Evolutionary conservation across 2,888 invertebrate species (phyloP), one percentile per base, ranked within the genome.

Genomic region (Zygaena filipendulae): DNA sequence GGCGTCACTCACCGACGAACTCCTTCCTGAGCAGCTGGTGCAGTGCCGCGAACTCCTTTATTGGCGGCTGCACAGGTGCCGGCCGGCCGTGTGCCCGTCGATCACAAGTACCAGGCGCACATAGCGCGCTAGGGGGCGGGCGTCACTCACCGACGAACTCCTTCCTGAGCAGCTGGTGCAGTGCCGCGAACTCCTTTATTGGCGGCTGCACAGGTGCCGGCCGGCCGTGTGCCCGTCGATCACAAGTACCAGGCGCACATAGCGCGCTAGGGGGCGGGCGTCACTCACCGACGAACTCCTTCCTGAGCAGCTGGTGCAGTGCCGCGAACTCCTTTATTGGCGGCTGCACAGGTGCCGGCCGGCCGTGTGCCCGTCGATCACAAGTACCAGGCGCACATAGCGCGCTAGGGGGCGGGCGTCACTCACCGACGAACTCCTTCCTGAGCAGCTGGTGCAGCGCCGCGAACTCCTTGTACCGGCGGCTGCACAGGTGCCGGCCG

Each of bases 211-310:
- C 29, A 99, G 81, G 62, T 98, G 98, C 18, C 98, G 81, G 0
- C 98, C 98, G 4, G 99, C 98, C 97, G 99, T 98, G 70, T 99
- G 97, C 39, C 99, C 97, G 62, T 98, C 98, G 77, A 94, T 99
- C 6, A 87, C 95, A 45, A 97, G 77, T 88, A 97, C 45, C 92
- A 88, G 50, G 97, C 92, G 27, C 93, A 92, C 43, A 88, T 92
- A 56, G 87, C 87, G 43, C 91, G 82, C 59, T 94, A n/a, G n/a
- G n/a, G n/a, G n/a, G n/a, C n/a, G n/a, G n/a, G n/a, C n/a, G n/a
- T n/a, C n/a, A 32, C 60, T 60, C 38, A 84, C 88, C 97, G 40
- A 91, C 83, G 64, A 97, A 98, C 68, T 97, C 97, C 67, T 95
- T 91, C 64, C 96, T 92, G 30, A 97, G 81, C 47, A 88, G 88